Evolutionary conservation across 2,888 invertebrate species (phyloP).

Genomic region (Protula sp.): DNA sequence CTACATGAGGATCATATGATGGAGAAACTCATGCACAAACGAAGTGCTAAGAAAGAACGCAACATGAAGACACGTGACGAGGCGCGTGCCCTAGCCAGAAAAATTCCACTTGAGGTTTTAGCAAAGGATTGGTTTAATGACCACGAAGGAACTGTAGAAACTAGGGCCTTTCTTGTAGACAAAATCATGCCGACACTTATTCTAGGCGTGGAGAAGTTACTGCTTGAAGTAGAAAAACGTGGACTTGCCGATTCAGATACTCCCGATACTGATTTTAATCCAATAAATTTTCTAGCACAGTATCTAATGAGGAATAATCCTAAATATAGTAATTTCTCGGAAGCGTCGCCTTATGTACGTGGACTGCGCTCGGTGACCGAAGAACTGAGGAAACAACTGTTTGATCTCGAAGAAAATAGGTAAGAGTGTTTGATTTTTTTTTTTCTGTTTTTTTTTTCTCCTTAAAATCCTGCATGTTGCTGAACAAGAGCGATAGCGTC

Average conservation of each 20-base stretch:
- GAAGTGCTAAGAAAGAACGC: slow-evolving; percentile 39
- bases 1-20: slow-evolving; percentile 49
- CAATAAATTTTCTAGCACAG: slow-evolving; percentile 52
- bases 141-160: slow-evolving; percentile 43
- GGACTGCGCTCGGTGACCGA: slow-evolving; percentile 47
- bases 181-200: slow-evolving; percentile 51
- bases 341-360: slow-evolving; percentile 52
- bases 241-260: slow-evolving; percentile 37
- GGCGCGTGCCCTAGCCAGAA: slow-evolving; percentile 40
- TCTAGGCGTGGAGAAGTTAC: slow-evolving; percentile 51
- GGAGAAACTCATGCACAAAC: slow-evolving; percentile 39
- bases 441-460: no score
- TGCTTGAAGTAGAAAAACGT: slow-evolving; percentile 46
- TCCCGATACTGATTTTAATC: slow-evolving; percentile 50
- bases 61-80: slow-evolving; percentile 36
- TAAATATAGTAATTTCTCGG: slow-evolving; percentile 50
- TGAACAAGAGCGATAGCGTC: neutral
- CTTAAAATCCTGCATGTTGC: neutral
- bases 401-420: slow-evolving; percentile 52
- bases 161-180: slow-evolving; percentile 47
- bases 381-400: slow-evolving; percentile 42
- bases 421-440: slow-evolving; percentile 25
- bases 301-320: slow-evolving; percentile 54
- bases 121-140: slow-evolving; percentile 48
- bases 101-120: slow-evolving; percentile 49